Evolutionary conservation across 2,797 vertebrate species (phyloP), one percentile per base, ranked within the genome.

Genomic region (Diglossa cyanea): DNA sequence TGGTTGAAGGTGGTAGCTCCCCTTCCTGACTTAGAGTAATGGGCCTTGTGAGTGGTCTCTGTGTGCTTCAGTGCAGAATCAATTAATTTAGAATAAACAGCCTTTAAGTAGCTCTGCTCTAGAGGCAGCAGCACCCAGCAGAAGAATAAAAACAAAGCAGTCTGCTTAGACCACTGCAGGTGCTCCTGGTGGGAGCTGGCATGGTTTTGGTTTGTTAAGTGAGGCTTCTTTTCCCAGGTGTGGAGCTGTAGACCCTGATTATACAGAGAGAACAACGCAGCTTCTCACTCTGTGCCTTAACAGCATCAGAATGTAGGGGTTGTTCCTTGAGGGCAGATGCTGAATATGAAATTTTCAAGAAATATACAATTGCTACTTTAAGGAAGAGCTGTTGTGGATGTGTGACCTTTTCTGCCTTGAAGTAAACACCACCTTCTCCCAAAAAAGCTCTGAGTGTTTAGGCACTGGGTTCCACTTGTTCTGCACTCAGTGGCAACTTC

Each of bases 11-110:
- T 73, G 55, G 44, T 66, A 82, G 33, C 48, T 91, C 45, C 33
- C 15, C 8, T 78, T 20, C 33, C 54, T 31, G n/a, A 13, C 33
- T 87, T 63, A 70, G 48, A 45, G 33, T 71, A 67, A 42, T 35
- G 37, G 65, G 37, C 53, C 28, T 83, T 60, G 37, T 74, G 68
- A 80, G 63, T 47, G 4, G 19, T 45, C 30, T 76, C 73, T 66
- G 4, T n/a, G 58, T 54, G 55, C 63, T 91, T 85, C 65, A 39
- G 8, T 61, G 72, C 39, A 58, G 86, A 77, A 71, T 79, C 68
- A 87, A n/a, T 70, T 93, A 75, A 48, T 82, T 89, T 50, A 73
- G 72, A 73, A 86, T 74, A 67, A 90, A 30, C 60, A 63, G 42
- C 58, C 48, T 77, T 95, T 89, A 67, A 74, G 57, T 63, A 77